These are phyloP conservation scores for Strigamia crassipes DNA, from an alignment of 2,888 invertebrate species.

Conservation along the genomic window DNA sequence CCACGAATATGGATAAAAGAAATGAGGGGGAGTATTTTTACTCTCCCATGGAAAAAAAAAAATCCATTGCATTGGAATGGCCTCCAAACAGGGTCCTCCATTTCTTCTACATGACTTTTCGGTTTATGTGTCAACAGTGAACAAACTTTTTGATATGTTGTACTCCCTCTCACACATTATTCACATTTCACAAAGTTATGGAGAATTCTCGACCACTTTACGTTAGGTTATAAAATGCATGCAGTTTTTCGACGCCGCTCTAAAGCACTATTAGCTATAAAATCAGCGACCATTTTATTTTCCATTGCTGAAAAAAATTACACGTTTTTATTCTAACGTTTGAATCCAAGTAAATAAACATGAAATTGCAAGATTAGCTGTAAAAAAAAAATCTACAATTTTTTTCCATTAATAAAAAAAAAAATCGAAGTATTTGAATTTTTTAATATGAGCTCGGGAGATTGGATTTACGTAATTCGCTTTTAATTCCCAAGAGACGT, in stretches of 20 bases:
- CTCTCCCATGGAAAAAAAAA: conserved; percentile 6
- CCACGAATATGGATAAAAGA: conserved; percentile 37
- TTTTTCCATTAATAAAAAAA: too few relatives aligned
- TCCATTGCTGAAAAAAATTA: too few relatives aligned
- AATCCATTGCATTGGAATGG: conserved; percentile 36
- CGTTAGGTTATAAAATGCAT: not conserved
- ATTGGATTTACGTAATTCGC: too few relatives aligned
- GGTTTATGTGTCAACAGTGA: conserved; percentile 38
- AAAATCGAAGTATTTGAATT: too few relatives aligned
- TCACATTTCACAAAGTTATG: not conserved
- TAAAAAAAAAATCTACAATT: too few relatives aligned
- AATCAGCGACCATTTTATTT: too few relatives aligned
- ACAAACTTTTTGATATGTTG: conserved; percentile 37
- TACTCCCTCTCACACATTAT: conserved; percentile 22
- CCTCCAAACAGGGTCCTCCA: conserved; percentile 41
- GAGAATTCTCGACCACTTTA: not conserved
- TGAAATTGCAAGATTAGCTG: too few relatives aligned
- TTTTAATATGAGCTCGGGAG: too few relatives aligned
- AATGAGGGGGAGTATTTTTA: conserved; percentile 35
- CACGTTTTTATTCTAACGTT: too few relatives aligned
- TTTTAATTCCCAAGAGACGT: too few relatives aligned
- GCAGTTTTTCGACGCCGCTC: not conserved
- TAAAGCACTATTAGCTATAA: not conserved
- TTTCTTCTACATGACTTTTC: conserved; percentile 40
- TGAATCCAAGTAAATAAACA: too few relatives aligned